Percentiles rank a stretch among this genome's conserved stretches.
Conservation (phyloP, 2,113 vertebrate species). For the Petroica traversi region DNA sequence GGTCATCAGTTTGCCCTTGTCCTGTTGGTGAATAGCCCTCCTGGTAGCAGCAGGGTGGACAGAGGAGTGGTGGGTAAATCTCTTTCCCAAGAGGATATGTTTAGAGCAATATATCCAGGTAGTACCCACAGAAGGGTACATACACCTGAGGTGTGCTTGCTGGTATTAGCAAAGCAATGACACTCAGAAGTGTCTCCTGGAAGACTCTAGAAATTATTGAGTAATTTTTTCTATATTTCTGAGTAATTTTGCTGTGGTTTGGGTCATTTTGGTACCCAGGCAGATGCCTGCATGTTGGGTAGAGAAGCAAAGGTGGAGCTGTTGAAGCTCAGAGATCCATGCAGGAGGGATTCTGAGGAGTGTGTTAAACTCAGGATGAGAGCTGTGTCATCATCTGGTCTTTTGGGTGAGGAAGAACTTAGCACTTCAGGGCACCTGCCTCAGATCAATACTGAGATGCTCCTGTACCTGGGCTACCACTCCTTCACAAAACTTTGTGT, state of each 20-base stretch:
- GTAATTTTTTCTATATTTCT: not conserved
- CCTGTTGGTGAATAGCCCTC: not conserved
- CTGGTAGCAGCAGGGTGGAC: not conserved
- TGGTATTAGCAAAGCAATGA: not conserved
- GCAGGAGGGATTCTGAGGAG: not conserved
- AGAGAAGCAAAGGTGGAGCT: not conserved
- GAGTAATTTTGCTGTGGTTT: not conserved
- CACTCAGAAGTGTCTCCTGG: not conserved
- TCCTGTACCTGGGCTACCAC: not conserved
- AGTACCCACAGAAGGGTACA: not conserved
- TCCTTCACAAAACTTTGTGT: not conserved
- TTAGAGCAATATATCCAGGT: not conserved
- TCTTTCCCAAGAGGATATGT: not conserved
- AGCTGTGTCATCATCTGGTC: not conserved
- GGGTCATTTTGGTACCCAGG: not conserved
- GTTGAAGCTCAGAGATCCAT: not conserved
- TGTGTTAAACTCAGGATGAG: not conserved
- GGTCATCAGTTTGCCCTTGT: not conserved
- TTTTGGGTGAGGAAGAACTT: not conserved
- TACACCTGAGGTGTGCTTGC: not conserved
- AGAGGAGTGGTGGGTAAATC: not conserved
- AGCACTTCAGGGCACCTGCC: accelerated
- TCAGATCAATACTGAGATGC: not conserved
- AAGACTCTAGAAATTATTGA: not conserved
- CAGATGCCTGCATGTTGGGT: not conserved